Evolutionary conservation across 2,888 invertebrate genomes (phyloP), one percentile per base, ranked within the genome.

Genomic region (Orgyia antiqua): DNA sequence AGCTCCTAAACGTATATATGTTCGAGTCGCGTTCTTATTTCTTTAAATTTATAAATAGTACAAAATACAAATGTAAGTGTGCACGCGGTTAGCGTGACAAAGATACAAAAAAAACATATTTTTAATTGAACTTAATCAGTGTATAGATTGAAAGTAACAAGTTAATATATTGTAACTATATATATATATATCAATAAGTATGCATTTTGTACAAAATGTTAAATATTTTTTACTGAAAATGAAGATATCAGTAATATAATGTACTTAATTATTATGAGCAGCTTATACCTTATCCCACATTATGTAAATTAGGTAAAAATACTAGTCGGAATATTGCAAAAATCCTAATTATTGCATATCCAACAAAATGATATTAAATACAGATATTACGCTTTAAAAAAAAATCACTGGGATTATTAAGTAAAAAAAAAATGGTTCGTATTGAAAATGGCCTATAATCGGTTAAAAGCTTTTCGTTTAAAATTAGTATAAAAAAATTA

Each of bases 11-110:
- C n/a, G n/a, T n/a, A n/a, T n/a, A n/a, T n/a, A n/a, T n/a, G n/a
- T n/a, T n/a, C n/a, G n/a, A n/a, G n/a, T n/a, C n/a, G n/a, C n/a
- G n/a, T n/a, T n/a, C n/a, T n/a, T n/a, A n/a, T n/a, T 60, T 57
- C 60, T 61, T 62, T 69, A 69, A 59, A 71, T 71, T 69, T 80
- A 73, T 80, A 72, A 69, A 83, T 77, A 83, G 83, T 83, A 83
- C 83, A 83, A 83, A 83, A 74, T 58, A 75, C 76, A 71, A 56
- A 63, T 64, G 37, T 80, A 79, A 79, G 78, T 56, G 56, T 56
- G 44, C 34, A 46, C 53, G 53, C 52, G 44, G 40, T 12, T 1
- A 29, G 43, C 36, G 49, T 39, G 41, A 31, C 40, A 48, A 48
- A 49, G 50, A 31, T 10, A 12, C 2, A 23, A 39, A 51, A 42